Evolutionary conservation across 2,797 vertebrate genomes (phyloP).

Genomic region (Steatocranus sp.): DNA sequence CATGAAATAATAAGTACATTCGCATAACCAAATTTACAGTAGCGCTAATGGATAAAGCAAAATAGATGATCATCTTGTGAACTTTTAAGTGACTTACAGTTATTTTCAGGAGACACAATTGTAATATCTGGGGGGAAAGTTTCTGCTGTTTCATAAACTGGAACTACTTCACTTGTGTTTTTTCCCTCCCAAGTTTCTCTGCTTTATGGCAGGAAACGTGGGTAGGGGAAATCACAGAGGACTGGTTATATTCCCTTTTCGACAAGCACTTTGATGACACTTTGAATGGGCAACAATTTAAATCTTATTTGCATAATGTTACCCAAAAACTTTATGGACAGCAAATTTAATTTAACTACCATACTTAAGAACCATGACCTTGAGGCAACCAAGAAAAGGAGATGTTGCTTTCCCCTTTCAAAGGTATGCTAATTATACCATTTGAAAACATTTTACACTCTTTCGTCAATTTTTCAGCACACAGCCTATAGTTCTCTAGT

Average conservation of each 20-base stretch:
- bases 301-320: slow-evolving; percentile 72
- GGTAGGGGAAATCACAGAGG: slow-evolving; percentile 19
- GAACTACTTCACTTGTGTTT: slow-evolving; percentile 18
- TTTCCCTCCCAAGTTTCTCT: not conserved
- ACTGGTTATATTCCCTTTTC: slow-evolving; percentile 34
- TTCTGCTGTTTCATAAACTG: slow-evolving; percentile 13
- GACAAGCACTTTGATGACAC: slow-evolving; percentile 63
- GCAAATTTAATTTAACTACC: slow-evolving; percentile 74
- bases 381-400: slow-evolving; percentile 25
- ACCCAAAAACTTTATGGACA: slow-evolving; percentile 66
- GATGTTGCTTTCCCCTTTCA: slow-evolving; percentile 32
- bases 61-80: not conserved
- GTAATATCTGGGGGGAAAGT: not conserved
- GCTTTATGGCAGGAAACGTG: not conserved
- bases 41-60: not conserved
- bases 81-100: slow-evolving; percentile 5
- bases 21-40: not conserved
- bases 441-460: slow-evolving; percentile 40
- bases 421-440: slow-evolving; percentile 59
- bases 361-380: slow-evolving; percentile 56
- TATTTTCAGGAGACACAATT: not conserved
- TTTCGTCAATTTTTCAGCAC: slow-evolving; percentile 1
- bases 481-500: slow-evolving; percentile 16
- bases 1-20: not conserved
- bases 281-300: slow-evolving; percentile 69